Evolutionary conservation across 2,113 vertebrate genomes (phyloP), one percentile per base, ranked within the genome.

Genomic region (Aptenodytes patagonicus): DNA sequence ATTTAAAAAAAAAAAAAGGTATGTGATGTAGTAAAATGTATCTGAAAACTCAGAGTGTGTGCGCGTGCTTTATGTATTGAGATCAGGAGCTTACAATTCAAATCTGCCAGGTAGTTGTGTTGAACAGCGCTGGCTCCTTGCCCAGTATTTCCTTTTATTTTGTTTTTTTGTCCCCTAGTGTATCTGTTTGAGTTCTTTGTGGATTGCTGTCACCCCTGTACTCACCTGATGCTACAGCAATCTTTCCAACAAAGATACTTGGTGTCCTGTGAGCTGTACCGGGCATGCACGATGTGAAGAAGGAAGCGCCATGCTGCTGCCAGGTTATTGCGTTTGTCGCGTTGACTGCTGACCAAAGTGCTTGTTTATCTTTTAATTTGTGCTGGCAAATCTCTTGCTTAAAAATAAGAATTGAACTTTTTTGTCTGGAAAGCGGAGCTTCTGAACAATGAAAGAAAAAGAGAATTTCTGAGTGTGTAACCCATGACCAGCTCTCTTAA

Each of bases 331-430:
- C 3, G 38, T 78, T 90, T 8, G 15, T 82, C 10, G 1, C 0
- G 0, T 11, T 76, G 70, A 40, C 31, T 86, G 89, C 91, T 91
- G 94, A 80, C 78, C 89, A 5, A 57, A 82, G 89, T 13, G 36
- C 47, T 92, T 54, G 21, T 44, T 91, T 87, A 65, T 72, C 65
- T 92, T 68, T 32, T 58, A 22, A 58, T 83, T 91, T 87, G 58
- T 89, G 87, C 89, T 94, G 89, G 73, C 31, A 79, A 85, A 83
- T 46, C 36, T 79, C 19, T 81, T 42, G 29, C 42, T 66, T 83
- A 70, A 84, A 93, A 89, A 81, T 26, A 87, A 72, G 21, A 72
- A 49, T 32, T 72, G 81, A 87, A 87, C 72, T 93, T 91, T 93
- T 91, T 79, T 65, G 25, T 81, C 80, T 91, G 87, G 75, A 94